phyloP scores from a whole-genome alignment of 2,797 vertebrate species.

The Chrosomus eos region DNA sequence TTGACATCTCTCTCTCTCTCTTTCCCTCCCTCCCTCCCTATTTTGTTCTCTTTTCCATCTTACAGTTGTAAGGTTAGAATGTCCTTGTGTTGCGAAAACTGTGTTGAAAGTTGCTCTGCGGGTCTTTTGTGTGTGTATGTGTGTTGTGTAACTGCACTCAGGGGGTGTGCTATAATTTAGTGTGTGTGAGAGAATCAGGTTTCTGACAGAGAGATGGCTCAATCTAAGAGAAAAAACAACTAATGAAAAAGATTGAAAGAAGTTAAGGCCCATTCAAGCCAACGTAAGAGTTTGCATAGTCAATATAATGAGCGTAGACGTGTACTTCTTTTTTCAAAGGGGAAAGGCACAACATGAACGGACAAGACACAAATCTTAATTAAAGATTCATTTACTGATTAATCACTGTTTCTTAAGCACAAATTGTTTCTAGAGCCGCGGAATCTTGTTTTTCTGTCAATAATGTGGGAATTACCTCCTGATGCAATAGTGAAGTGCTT shows the following conservation, averaged over 20 bases:
- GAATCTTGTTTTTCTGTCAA: neutral
- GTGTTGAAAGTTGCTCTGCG: slow-evolving; percentile 56
- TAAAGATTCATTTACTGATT: neutral
- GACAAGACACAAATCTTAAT: slow-evolving; percentile 8
- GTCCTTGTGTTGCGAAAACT: slow-evolving; percentile 59
- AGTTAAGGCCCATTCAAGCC: neutral
- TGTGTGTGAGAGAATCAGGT: slow-evolving; percentile 61
- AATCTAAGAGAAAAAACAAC: slow-evolving; percentile 34
- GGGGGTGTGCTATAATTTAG: slow-evolving; percentile 61
- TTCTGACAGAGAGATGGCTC: slow-evolving; percentile 58
- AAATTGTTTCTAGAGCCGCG: neutral
- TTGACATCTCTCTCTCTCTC: slow-evolving; percentile 1
- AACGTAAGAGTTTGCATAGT: neutral
- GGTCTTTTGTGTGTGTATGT: slow-evolving; percentile 52
- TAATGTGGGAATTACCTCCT: neutral
- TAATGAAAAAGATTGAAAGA: slow-evolving; percentile 14
- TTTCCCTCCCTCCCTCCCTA: neutral
- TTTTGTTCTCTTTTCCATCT: slow-evolving; percentile 20
- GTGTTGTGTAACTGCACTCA: slow-evolving; percentile 62
- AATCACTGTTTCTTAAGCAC: neutral
- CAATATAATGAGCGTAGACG: neutral
- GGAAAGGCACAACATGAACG: neutral
- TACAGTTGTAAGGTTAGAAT: slow-evolving; percentile 43
- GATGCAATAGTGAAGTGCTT: slow-evolving; percentile 11
- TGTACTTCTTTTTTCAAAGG: neutral